Evolutionary conservation across 1,140 invertebrate species (phyloP).

Genomic region (Archivesica marissinica): DNA sequence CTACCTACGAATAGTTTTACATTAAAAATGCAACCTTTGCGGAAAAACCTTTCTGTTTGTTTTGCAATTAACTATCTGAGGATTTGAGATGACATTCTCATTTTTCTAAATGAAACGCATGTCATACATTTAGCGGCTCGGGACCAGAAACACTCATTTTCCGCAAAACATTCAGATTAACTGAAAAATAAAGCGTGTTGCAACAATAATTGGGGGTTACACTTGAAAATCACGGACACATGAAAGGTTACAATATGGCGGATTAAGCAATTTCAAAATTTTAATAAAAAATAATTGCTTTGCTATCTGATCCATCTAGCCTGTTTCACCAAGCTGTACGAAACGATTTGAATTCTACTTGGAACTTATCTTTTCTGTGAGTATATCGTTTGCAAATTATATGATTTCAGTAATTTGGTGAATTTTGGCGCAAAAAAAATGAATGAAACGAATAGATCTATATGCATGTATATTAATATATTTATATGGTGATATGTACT

Average conservation of each 20-base stretch:
- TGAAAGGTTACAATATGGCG: constrained; percentile 15
- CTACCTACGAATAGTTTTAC: too few relatives aligned
- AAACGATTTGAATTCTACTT: background rate
- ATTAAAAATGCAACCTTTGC: constrained; percentile 8
- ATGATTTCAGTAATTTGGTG: too few relatives aligned
- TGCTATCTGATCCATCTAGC: background rate
- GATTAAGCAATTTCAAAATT: constrained; percentile 14
- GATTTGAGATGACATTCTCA: constrained; percentile 13
- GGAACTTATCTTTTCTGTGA: background rate
- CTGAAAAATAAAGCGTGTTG: constrained; percentile 8
- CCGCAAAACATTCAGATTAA: constrained; percentile 8
- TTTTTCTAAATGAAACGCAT: constrained; percentile 34
- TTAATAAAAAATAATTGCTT: background rate
- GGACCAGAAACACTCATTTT: constrained; percentile 27
- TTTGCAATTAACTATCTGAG: constrained; percentile 11
- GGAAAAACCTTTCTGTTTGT: background rate
- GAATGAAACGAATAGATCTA: too few relatives aligned
- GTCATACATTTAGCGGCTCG: constrained; percentile 17
- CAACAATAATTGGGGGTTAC: constrained; percentile 20
- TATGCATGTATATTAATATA: too few relatives aligned
- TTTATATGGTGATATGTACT: too few relatives aligned
- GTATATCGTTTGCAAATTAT: too few relatives aligned
- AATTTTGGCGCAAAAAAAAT: too few relatives aligned
- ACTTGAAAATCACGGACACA: constrained; percentile 34
- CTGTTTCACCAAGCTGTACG: background rate